Base-by-base conservation (phyloP, 2,797 vertebrate species). In the Melanotaenia boesemani region DNA sequence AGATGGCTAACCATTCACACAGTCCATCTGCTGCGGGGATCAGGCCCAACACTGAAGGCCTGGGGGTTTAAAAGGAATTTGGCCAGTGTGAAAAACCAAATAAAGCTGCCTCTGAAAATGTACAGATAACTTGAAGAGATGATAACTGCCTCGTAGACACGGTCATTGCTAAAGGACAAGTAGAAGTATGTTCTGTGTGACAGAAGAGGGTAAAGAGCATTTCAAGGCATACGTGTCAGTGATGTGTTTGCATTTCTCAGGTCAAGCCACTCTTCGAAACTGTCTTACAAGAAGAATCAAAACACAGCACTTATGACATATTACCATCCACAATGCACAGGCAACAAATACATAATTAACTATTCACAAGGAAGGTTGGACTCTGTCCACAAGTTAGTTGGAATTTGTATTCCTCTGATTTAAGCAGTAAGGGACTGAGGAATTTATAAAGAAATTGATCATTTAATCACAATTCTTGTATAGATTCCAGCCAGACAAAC, bases 1-100 rank as follows among this genome's bases (percentile, higher is more conserved):
- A 96, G 96, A 97, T 96, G 95, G 95, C 96, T 96, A 96, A 97
- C 96, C 94, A 96, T 96, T 96, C 95, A 95, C 95, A 95, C 93
- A 96, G 95, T 95, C 97, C 97, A 97, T 98, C 97, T 97, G 97
- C 96, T 97, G 94, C 90, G 89, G 94, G 95, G 95, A 95, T 95
- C 94, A 95, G 93, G 92, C 90, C 86, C 84, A 61, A 91, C 94
- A 90, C 83, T 91, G 88, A 94, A 94, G 95, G 94, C 95, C 94
- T 96, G 93, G 94, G 93, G 95, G 96, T 96, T 95, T 95, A 94
- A 93, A 94, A 95, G 93, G 94, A 95, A 96, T 94, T 95, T 91
- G 90, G 91, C 92, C 92, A 90, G 94, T 95, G 95, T 95, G 95
- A 95, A 95, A 95, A 95, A 90, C 92, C 83, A 94, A 95, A 96